Evolutionary conservation across 2,797 vertebrate species (phyloP).

Genomic region (Sciaenops ocellatus): DNA sequence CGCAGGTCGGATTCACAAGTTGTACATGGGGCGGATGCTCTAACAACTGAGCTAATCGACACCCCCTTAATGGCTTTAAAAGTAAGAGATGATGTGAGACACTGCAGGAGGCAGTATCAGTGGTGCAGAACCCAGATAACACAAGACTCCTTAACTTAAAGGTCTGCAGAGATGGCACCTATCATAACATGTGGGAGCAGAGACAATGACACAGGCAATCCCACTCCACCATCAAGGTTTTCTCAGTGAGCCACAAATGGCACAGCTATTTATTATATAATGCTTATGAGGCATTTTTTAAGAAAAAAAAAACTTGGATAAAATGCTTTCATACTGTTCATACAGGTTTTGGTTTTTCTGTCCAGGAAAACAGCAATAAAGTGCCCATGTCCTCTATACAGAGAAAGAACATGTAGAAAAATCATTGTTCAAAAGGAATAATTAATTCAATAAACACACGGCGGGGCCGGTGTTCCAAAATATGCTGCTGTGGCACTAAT

Average conservation of each 20-base stretch:
- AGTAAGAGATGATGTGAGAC: constrained; percentile 30
- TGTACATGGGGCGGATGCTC: too few relatives aligned
- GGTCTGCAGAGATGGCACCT: constrained; percentile 41
- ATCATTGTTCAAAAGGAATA: background rate
- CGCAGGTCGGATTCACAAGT: too few relatives aligned
- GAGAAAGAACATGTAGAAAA: background rate
- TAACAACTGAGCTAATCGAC: too few relatives aligned
- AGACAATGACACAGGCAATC: constrained; percentile 36
- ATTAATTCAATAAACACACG: constrained; percentile 7
- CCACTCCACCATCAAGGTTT: constrained; percentile 20
- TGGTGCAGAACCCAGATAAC: constrained; percentile 52
- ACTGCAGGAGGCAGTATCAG: constrained; percentile 26
- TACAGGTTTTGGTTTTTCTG: background rate
- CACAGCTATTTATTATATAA: constrained; percentile 10
- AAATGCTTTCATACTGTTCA: background rate
- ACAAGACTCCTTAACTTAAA: constrained; percentile 31
- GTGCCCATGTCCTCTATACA: too few relatives aligned
- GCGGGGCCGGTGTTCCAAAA: background rate
- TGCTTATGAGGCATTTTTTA: background rate
- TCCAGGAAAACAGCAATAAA: background rate
- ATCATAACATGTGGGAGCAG: constrained; percentile 36
- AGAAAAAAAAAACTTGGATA: background rate
- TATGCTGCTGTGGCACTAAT: constrained; percentile 13
- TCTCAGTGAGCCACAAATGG: constrained; percentile 1
- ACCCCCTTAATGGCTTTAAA: constrained; percentile 58